A percentile compares a stretch with the other conserved stretches of the same genome.
Evolutionary conservation across 2,113 vertebrate genomes (phyloP).

Genomic region (Aphelocoma coerulescens): DNA sequence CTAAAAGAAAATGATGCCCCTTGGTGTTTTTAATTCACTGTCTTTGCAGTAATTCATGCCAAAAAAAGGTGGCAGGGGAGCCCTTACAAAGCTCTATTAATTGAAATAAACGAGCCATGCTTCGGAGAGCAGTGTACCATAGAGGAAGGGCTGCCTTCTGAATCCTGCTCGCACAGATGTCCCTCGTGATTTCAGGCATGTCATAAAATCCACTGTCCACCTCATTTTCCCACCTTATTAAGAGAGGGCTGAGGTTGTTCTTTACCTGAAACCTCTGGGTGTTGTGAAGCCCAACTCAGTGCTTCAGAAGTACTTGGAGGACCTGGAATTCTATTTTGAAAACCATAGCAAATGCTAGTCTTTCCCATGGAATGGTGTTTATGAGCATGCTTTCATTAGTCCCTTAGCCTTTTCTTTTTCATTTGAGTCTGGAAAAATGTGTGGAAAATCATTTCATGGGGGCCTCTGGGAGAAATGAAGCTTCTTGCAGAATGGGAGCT

Average conservation of each 20-base stretch:
- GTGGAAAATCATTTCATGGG: constrained; percentile 5
- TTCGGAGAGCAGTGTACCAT: not conserved
- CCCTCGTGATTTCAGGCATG: constrained; percentile 21
- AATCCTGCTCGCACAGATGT: not conserved
- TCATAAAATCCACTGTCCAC: constrained; percentile 31
- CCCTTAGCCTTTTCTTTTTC: not conserved
- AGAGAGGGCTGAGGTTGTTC: not conserved
- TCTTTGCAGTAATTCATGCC: not conserved
- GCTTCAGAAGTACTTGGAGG: not conserved
- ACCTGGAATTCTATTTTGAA: constrained; percentile 16
- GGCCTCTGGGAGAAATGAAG: not conserved
- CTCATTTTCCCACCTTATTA: constrained; percentile 37
- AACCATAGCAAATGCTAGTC: not conserved
- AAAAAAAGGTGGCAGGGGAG: constrained; percentile 25
- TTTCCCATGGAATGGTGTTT: constrained; percentile 9
- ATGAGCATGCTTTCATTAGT: constrained; percentile 31
- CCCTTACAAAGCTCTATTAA: constrained; percentile 30
- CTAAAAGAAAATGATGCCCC: constrained; percentile 11
- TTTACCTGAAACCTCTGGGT: not conserved
- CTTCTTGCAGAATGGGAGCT: not conserved
- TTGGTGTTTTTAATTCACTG: constrained; percentile 45
- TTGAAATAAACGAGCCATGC: constrained; percentile 56
- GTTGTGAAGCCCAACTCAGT: not conserved
- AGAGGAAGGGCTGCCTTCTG: constrained; percentile 31
- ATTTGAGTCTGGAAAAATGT: constrained; percentile 18